These are phyloP conservation scores for Melinaea menophilus DNA, from an alignment of 2,888 invertebrate genomes.

Conservation along the genomic window DNA sequence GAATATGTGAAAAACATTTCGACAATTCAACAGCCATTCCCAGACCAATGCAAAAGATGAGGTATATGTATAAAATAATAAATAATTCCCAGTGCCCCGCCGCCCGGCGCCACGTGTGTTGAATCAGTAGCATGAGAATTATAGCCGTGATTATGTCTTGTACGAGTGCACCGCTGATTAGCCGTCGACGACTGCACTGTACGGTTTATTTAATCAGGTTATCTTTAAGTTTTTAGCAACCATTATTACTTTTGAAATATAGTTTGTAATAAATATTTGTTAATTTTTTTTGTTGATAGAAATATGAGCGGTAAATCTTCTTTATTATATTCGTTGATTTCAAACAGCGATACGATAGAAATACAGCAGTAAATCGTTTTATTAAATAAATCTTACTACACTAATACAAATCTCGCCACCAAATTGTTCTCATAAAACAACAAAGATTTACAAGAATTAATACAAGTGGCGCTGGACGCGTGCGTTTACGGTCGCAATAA, in stretches of 20 bases:
- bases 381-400: too few species aligned
- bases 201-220: not conserved
- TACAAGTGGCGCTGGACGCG: constrained; percentile 17
- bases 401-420: not conserved
- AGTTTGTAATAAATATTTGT: too few species aligned
- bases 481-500: constrained; percentile 28
- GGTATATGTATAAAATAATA: not conserved
- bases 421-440: constrained; percentile 15
- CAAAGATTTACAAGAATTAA: constrained; percentile 27
- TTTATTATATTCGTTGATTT: too few species aligned
- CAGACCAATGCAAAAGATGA: too few species aligned
- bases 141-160: constrained; percentile 23
- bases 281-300: too few species aligned
- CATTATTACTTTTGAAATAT: too few species aligned
- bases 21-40: too few species aligned
- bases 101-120: constrained; percentile 22
- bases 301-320: too few species aligned
- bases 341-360: too few species aligned
- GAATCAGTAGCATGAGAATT: constrained; percentile 26
- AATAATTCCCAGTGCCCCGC: not conserved
- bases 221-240: too few species aligned
- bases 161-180: constrained; percentile 23
- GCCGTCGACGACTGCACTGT: constrained; percentile 16
- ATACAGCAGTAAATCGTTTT: too few species aligned
- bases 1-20: not conserved